These are phyloP conservation scores for Oriolus oriolus DNA, from an alignment of 2,113 vertebrate species.

Conservation along the genomic window DNA sequence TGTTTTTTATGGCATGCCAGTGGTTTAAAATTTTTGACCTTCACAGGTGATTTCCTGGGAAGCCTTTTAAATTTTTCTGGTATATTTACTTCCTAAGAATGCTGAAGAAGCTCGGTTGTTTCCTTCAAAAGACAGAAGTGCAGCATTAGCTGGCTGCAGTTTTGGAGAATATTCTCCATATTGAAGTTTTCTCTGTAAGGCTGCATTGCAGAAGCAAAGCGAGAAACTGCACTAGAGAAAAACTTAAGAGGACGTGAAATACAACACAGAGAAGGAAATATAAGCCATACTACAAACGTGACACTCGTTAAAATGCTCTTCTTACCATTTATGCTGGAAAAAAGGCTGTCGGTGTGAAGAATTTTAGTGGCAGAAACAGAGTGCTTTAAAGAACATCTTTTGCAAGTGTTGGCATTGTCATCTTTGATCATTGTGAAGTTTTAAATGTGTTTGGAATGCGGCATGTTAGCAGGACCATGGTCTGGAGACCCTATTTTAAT, in stretches of 20 bases:
- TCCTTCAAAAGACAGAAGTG: background rate
- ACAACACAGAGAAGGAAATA: background rate
- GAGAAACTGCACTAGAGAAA: background rate
- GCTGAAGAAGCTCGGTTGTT: background rate
- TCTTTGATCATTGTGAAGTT: background rate
- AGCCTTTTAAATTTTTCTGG: background rate
- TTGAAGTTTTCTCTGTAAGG: background rate
- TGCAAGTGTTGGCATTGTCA: background rate
- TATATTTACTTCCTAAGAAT: background rate
- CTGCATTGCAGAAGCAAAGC: background rate
- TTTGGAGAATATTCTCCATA: background rate
- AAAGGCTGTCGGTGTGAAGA: background rate
- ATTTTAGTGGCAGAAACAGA: background rate
- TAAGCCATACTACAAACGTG: background rate
- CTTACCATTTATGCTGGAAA: background rate
- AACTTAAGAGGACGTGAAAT: background rate
- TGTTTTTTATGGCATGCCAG: background rate
- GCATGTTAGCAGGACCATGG: background rate
- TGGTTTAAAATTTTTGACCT: background rate
- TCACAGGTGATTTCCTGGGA: background rate
- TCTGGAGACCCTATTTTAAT: background rate
- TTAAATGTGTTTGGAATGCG: background rate
- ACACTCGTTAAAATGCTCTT: background rate
- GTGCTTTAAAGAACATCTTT: background rate
- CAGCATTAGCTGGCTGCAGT: background rate